These are phyloP conservation scores for Gortyna flavago DNA, from an alignment of 2,888 invertebrate species.

Conservation along the genomic window DNA sequence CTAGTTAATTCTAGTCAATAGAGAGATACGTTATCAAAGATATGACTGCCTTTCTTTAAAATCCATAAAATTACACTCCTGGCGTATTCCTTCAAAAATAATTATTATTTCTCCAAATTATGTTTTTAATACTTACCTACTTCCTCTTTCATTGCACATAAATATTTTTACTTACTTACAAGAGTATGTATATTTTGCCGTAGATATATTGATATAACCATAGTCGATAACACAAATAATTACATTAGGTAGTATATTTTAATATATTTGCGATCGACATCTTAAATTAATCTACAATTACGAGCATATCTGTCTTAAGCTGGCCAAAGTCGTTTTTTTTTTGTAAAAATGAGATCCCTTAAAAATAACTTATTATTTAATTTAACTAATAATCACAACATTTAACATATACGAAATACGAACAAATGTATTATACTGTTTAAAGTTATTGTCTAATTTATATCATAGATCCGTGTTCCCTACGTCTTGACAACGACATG, in stretches of 20 bases:
- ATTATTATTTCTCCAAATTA: constrained; percentile 34
- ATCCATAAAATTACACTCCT: constrained; percentile 17
- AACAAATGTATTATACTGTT: constrained; percentile 65
- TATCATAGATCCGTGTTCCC: constrained; percentile 64
- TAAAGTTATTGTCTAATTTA: constrained; percentile 81
- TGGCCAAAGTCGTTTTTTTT: constrained; percentile 84
- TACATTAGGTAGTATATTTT: constrained; percentile 33
- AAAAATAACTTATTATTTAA: constrained; percentile 61
- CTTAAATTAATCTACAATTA: constrained; percentile 73
- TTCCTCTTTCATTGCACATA: constrained; percentile 27
- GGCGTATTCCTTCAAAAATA: constrained; percentile 25
- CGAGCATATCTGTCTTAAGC: constrained; percentile 72
- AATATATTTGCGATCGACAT: constrained; percentile 87
- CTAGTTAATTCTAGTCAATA: constrained; percentile 79
- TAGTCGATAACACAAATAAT: constrained; percentile 39
- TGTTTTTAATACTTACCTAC: constrained; percentile 35
- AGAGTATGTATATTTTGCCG: constrained; percentile 45
- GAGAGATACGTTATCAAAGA: constrained; percentile 69
- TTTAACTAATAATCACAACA: constrained; percentile 76
- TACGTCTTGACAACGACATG: constrained; percentile 64
- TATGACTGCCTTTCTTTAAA: constrained; percentile 33
- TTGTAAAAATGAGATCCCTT: constrained; percentile 78
- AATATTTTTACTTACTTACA: constrained; percentile 34
- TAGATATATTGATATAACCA: constrained; percentile 38
- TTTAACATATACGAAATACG: constrained; percentile 72